Base-by-base conservation (phyloP, 2,888 invertebrate genomes). In the Orthosia cruda region DNA sequence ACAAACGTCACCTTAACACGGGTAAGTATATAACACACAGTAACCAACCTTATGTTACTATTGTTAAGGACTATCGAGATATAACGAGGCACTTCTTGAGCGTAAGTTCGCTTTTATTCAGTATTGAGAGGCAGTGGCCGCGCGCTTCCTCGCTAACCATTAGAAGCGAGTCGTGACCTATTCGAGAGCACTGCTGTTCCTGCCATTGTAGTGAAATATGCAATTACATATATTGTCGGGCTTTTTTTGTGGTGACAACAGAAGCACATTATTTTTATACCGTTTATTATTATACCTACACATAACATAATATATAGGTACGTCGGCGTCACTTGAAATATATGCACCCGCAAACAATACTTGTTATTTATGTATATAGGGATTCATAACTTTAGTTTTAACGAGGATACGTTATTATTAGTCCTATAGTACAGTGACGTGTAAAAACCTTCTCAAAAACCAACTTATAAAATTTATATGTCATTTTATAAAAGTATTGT, bases 181-280 rank as follows among this genome's bases (percentile, higher is more conserved):
- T 81, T 85, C 82, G 63, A 80, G 84, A 83, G 71, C 58, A 74
- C 76, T 80, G 84, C 75, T 84, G 84, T 84, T 84, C 83, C 80
- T 77, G 63, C 83, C 81, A 85, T 88, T 89, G 87, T 89, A 85
- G 78, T 75, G 77, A 87, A 87, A 89, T 85, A 87, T 86, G 85
- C 85, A 89, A 89, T 87, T 87, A 87, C 83, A 86, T 87, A 87
- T 83, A 86, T 78, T 81, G 76, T 80, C 74, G 77, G 16, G 4
- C 15, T 45, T 67, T 71, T n/a, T 76, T 59, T 73, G 63, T 12
- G 26, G 26, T 20, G 65, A 67, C 57, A 57, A 71, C 45, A 62
- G 55, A 32, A 47, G 52, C 47, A 50, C 12, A 50, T 74, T 54
- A 54, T 74, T 73, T 16, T 54, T 70, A 45, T 54, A 16, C n/a